Conservation (phyloP, 2,113 vertebrate species). For the Microtus oregoni region DNA sequence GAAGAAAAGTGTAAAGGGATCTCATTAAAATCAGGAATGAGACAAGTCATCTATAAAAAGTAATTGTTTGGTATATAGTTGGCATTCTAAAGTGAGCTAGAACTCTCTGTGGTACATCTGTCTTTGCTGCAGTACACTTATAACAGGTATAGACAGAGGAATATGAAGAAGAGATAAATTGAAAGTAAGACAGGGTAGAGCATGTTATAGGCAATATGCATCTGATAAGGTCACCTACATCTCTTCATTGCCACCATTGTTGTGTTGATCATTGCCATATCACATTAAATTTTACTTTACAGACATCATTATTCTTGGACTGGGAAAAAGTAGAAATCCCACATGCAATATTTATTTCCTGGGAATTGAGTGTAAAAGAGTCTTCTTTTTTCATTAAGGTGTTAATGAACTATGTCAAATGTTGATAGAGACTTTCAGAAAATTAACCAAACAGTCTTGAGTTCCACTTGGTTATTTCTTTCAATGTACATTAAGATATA, state of each 20-base stretch:
- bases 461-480: conserved; percentile 68
- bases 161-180: background rate
- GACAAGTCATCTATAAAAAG: background rate
- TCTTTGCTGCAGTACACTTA: background rate
- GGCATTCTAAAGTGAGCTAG: background rate
- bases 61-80: conserved; percentile 19
- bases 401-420: conserved; percentile 76
- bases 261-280: conserved; percentile 37
- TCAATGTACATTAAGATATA: conserved; percentile 77
- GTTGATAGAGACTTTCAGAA: conserved; percentile 77
- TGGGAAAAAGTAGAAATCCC: conserved; percentile 57
- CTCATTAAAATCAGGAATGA: background rate
- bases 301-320: conserved; percentile 35
- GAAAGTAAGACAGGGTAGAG: background rate
- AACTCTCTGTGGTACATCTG: background rate
- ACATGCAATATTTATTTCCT: conserved; percentile 1
- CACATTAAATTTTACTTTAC: conserved; percentile 59
- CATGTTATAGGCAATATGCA: background rate
- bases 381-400: conserved; percentile 71
- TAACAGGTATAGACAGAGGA: background rate
- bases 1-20: background rate
- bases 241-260: background rate
- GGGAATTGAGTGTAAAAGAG: conserved; percentile 40
- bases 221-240: background rate
- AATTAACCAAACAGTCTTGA: conserved; percentile 74